These are phyloP conservation scores for Saguinus oedipus DNA, from an alignment of 2,797 vertebrate genomes.

Conservation along the genomic window DNA sequence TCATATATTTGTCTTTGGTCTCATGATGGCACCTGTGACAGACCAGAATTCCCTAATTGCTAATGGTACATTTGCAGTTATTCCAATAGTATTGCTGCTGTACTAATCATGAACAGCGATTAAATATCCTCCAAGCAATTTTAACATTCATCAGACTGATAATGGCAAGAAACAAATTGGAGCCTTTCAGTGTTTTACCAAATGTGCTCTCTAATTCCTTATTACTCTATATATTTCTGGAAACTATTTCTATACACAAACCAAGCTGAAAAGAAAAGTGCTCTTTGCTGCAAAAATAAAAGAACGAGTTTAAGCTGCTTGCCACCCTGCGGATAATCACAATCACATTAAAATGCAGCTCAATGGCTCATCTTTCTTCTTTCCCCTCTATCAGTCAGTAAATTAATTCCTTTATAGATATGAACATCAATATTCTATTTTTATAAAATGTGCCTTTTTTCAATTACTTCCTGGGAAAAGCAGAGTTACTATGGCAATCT, in stretches of 20 bases:
- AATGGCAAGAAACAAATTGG: conserved; percentile 81
- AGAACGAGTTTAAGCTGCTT: conserved; percentile 57
- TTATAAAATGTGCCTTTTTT: conserved; percentile 76
- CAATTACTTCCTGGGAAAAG: conserved; percentile 70
- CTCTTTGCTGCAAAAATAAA: conserved; percentile 77
- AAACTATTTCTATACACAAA: conserved; percentile 76
- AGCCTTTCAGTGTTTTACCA: conserved; percentile 79
- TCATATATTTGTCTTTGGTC: conserved; percentile 64
- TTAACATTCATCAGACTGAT: conserved; percentile 83
- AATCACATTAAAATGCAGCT: conserved; percentile 72
- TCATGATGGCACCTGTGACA: conserved; percentile 60
- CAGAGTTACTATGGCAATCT: conserved; percentile 72
- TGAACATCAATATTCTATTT: conserved; percentile 81
- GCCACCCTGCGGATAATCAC: conserved; percentile 66
- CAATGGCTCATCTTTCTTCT: conserved; percentile 64
- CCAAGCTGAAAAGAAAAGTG: conserved; percentile 61
- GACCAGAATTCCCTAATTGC: conserved; percentile 66
- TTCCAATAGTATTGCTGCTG: conserved; percentile 52
- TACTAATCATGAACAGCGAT: conserved; percentile 73
- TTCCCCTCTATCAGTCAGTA: conserved; percentile 77
- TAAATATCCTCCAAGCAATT: conserved; percentile 78
- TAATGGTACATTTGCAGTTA: conserved; percentile 64
- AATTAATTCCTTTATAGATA: conserved; percentile 82
- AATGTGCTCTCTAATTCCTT: conserved; percentile 78
- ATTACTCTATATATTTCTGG: conserved; percentile 73